phyloP scores from a whole-genome alignment of 2,888 invertebrate species.

The Therioaphis trifolii region DNA sequence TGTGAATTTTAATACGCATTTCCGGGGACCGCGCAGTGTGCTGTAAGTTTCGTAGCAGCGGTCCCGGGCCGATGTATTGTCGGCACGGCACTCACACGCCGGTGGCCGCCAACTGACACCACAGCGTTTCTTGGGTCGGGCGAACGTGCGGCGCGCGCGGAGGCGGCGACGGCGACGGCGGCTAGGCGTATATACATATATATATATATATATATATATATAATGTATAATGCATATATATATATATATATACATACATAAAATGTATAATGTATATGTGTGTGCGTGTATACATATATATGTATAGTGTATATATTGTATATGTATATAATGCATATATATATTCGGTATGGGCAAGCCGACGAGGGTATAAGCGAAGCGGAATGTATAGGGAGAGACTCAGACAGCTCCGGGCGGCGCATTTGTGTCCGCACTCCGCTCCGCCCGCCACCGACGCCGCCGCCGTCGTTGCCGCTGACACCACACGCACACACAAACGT shows the following conservation, averaged over 20 bases:
- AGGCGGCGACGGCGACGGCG: conserved; percentile 33
- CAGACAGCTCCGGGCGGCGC: conserved; percentile 61
- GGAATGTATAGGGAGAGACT: conserved; percentile 40
- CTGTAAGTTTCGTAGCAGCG: conserved; percentile 38
- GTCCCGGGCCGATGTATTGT: conserved; percentile 44
- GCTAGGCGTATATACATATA: conserved; percentile 33
- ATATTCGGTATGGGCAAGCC: conserved; percentile 44
- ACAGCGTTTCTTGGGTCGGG: conserved; percentile 61
- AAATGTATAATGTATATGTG: background rate
- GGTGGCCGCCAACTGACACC: conserved; percentile 63
- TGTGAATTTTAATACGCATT: too few species aligned
- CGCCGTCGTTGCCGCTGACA: conserved; percentile 3
- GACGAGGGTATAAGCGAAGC: conserved; percentile 48
- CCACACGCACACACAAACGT: conserved; percentile 24
- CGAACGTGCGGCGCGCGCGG: conserved; percentile 42
- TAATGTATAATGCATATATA: background rate
- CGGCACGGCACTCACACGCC: conserved; percentile 63
- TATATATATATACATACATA: background rate
- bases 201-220: conserved; percentile 13
- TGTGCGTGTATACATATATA: background rate
- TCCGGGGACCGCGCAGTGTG: background rate
- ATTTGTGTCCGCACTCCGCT: conserved; percentile 53
- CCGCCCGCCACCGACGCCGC: background rate
- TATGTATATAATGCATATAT: conserved; percentile 12
- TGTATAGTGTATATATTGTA: background rate